Base-by-base conservation (phyloP, 2,113 vertebrate species). In the Zosterops hypoxanthus region DNA sequence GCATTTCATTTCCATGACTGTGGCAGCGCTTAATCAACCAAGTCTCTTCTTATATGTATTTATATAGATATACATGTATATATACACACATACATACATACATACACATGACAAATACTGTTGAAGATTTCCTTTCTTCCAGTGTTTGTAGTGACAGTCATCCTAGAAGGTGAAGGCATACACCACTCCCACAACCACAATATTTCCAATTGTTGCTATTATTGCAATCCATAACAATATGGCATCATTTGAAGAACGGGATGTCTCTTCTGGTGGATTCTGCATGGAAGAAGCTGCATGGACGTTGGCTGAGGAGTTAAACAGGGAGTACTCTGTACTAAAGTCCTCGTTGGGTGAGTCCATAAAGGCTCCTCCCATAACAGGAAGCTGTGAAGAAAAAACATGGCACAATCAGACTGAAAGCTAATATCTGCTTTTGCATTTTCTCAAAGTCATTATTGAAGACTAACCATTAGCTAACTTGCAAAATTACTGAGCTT, bases 331-430 rank as follows among this genome's bases (percentile, higher is more conserved):
- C 36, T 99, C 99, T 1, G 98, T 98, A 56, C 99, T 99, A 98
- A 99, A 99, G 97, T 99, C 99, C 41, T 99, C 99, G 0, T 99
- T 99, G 65, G 99, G 98, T 3, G 99, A 99, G 97, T 99, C 99
- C 99, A 99, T 99, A 97, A 99, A 99, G 44, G 98, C 99, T 29
- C 99, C 99, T 77, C 99, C 99, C 99, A 99, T 99, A 39, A 99
- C 99, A 59, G 99, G 99, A 97, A 99, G 98, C 99, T 99, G 98
- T n/a, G n/a, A 87, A 94, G 87, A 55, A 95, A 95, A 75, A 73
- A 96, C 9, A 89, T 6, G 33, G 80, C 47, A 95, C 72, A 42
- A 88, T 97, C 52, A 97, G 16, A 44, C 12, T 23, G 66, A 73
- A 77, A 34, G n/a, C 3, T 19, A 70, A 0, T 33, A 52, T 16